phyloP scores from a whole-genome alignment of 1,140 invertebrate genomes.

The Drosophila fuyamai region DNA sequence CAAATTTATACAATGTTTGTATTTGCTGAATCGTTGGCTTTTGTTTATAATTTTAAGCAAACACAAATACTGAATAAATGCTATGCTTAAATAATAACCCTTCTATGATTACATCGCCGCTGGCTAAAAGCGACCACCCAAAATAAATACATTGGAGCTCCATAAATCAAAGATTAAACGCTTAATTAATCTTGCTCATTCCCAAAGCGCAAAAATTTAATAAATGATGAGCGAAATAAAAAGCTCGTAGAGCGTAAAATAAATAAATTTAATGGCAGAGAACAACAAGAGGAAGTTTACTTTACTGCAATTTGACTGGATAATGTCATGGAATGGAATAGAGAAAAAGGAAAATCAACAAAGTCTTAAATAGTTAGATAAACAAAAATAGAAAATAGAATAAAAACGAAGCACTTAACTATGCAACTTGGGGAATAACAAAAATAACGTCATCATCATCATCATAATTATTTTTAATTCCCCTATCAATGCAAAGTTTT shows the following conservation, averaged over 20 bases:
- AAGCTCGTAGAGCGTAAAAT: slow-evolving; percentile 20
- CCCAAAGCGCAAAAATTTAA: slow-evolving; percentile 21
- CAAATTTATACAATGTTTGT: slow-evolving; percentile 36
- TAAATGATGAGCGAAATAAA: slow-evolving; percentile 33
- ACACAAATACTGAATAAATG: slow-evolving; percentile 32
- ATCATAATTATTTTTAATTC: slow-evolving; percentile 57
- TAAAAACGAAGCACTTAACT: slow-evolving; percentile 7
- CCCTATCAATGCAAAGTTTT: slow-evolving; percentile 52
- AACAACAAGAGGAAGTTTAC: slow-evolving; percentile 13
- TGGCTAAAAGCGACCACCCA: slow-evolving; percentile 34
- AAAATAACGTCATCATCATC: slow-evolving; percentile 39
- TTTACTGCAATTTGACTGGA: slow-evolving; percentile 19
- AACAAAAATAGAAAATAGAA: slow-evolving; percentile 33
- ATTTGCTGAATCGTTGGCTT: slow-evolving; percentile 27
- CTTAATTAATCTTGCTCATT: slow-evolving; percentile 68
- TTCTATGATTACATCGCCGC: slow-evolving; percentile 13
- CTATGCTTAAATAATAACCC: slow-evolving; percentile 16
- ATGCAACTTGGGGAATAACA: slow-evolving; percentile 10
- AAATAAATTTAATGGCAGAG: slow-evolving; percentile 29
- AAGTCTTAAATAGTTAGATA: slow-evolving; percentile 21
- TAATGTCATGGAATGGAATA: slow-evolving; percentile 28
- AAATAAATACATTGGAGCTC: slow-evolving; percentile 35
- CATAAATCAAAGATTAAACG: slow-evolving; percentile 70
- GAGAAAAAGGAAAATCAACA: slow-evolving; percentile 42
- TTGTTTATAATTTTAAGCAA: slow-evolving; percentile 45